Percentiles rank a stretch among this genome's conserved stretches.
phyloP scores from a whole-genome alignment of 1,140 invertebrate genomes.

The Drosophila quadrilineata region DNA sequence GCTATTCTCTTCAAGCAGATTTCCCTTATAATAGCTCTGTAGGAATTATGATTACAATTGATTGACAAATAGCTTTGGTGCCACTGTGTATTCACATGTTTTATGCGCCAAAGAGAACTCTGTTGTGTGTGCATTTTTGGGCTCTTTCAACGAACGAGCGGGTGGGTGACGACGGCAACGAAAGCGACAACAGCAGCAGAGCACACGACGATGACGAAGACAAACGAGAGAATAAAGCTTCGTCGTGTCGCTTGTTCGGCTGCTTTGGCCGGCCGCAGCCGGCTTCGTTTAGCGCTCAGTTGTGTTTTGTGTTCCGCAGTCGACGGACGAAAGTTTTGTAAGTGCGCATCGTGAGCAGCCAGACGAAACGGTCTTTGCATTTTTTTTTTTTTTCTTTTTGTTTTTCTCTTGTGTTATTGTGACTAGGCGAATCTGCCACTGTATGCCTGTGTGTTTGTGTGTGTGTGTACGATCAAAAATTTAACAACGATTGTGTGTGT shows the following conservation, averaged over 20 bases:
- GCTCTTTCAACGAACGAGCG: no score
- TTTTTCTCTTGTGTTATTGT: slow-evolving; percentile 29
- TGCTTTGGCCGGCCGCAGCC: slow-evolving; percentile 20
- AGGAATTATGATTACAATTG: no score
- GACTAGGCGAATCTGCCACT: neutral
- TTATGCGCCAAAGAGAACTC: slow-evolving; percentile 14
- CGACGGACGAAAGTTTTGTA: slow-evolving; percentile 47
- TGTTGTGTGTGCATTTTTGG: no score
- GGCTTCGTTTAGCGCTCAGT: slow-evolving; percentile 41
- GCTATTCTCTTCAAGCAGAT: no score
- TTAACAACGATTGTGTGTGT: slow-evolving; percentile 43
- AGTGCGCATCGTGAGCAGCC: slow-evolving; percentile 27
- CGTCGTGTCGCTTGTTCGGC: slow-evolving; percentile 5
- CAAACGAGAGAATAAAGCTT: slow-evolving; percentile 10
- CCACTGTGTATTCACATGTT: slow-evolving; percentile 7
- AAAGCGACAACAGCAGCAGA: no score
- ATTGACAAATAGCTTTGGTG: no score
- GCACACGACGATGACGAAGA: neutral
- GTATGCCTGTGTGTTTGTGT: slow-evolving; percentile 11
- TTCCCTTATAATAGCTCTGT: no score
- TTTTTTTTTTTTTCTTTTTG: slow-evolving; percentile 5
- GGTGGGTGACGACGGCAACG: no score
- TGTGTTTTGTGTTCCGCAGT: slow-evolving; percentile 46
- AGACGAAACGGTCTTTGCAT: no score
- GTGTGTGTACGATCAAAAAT: slow-evolving; percentile 43